Evolutionary conservation across 2,113 vertebrate species (phyloP), one percentile per base, ranked within the genome.

Genomic region (Ornithorhynchus anatinus): DNA sequence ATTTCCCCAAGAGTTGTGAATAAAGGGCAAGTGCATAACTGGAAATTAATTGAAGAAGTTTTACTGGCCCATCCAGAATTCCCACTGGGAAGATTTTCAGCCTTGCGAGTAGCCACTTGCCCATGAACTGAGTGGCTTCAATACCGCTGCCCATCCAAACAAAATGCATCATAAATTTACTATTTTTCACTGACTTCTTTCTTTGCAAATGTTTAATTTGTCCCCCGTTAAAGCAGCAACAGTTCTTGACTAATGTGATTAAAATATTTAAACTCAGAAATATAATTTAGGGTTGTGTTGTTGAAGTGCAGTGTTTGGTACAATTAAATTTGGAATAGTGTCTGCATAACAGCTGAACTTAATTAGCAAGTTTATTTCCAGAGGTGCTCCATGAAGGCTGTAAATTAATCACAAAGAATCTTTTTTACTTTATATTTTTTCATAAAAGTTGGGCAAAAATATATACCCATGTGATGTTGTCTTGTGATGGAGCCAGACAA

Each of bases 381-480:
- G 37, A 79, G 36, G 15, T 74, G 22, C 57, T 53, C 72, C 67
- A 29, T 23, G 72, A 59, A 80, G 72, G 48, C 45, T 78, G 52
- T 77, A 79, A 89, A 85, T 81, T 80, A 77, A 69, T 75, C 27
- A 58, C 6, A 53, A 88, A 31, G 50, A 62, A 66, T 76, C 51
- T 70, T 65, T 81, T 67, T 39, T 59, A 42, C 38, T 75, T 83
- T 63, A 13, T 59, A 42, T 84, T 69, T 86, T 9, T 80, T 81
- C 78, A 39, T 79, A 60, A 71, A 71, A 37, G 38, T 40, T 71
- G 44, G n/a, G 12, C 3, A 51, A 58, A 54, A 65, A 61, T 60
- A 59, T 56, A 38, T 71, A 44, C 53, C 22, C 25, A 23, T 2
- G 0, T 75, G 56, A 83, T 85, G 58, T 56, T 74, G 54, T 38